A percentile compares a stretch with the other conserved stretches of the same genome.
phyloP scores from a whole-genome alignment of 2,797 vertebrate genomes.

The Hoplostethus mediterraneus region DNA sequence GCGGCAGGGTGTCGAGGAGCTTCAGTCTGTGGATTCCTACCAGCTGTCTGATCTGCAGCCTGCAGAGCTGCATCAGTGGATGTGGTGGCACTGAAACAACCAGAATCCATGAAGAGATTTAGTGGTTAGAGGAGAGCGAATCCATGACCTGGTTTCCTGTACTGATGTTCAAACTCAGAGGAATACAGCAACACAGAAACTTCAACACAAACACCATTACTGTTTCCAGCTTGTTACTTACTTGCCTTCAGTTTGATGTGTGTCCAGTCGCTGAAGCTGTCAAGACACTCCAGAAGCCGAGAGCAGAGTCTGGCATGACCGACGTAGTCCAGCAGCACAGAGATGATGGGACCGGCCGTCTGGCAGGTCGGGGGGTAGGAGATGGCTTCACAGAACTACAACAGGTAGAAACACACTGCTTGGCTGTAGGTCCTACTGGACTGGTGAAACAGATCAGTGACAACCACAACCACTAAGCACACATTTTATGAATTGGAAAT shows the following conservation, averaged over 20 bases:
- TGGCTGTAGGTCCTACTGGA: too few species aligned
- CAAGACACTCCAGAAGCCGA: constrained; percentile 87
- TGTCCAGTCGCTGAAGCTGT: constrained; percentile 87
- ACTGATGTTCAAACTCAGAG: too few species aligned
- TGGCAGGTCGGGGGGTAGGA: constrained; percentile 79
- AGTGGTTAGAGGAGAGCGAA: too few species aligned
- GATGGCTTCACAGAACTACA: constrained; percentile 93
- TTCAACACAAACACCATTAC: too few species aligned
- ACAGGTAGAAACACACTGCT: constrained; percentile 20
- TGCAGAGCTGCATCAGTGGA: constrained; percentile 89
- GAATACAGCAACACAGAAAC: too few species aligned
- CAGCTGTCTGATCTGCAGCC: constrained; percentile 85
- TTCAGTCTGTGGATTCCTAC: constrained; percentile 83
- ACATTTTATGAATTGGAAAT: too few species aligned
- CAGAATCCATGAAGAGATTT: neutral
- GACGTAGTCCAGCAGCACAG: constrained; percentile 91
- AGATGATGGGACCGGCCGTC: constrained; percentile 88
- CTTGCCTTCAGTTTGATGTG: constrained; percentile 89
- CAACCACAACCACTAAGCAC: too few species aligned
- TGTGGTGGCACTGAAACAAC: constrained; percentile 85
- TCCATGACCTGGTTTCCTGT: too few species aligned
- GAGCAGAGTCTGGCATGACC: constrained; percentile 90
- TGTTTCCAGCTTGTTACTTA: constrained; percentile 54
- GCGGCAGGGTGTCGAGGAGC: constrained; percentile 82
- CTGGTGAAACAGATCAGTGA: too few species aligned